Evolutionary conservation across 2,113 vertebrate species (phyloP).

Genomic region (Trogon melanurus): DNA sequence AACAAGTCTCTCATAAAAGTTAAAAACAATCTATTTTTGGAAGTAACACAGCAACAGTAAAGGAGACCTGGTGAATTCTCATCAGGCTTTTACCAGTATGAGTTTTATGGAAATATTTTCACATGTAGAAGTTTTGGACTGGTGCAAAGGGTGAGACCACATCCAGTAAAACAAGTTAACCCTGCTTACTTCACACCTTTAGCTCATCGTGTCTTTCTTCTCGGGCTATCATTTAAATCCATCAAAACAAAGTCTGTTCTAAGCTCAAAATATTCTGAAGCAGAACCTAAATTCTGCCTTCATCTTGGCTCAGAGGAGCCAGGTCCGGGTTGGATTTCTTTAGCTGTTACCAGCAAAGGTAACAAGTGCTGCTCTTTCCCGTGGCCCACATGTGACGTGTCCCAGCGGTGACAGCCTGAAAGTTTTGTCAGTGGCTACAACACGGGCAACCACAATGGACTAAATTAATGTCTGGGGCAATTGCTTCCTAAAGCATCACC

Average conservation of each 20-base stretch:
- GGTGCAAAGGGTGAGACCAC: not conserved
- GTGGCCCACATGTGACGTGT: accelerated
- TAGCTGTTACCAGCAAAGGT: not conserved
- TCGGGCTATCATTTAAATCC: not conserved
- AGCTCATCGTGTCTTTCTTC: not conserved
- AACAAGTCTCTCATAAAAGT: slow-evolving; percentile 16
- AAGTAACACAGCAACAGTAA: not conserved
- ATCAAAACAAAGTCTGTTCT: not conserved
- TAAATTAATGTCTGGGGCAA: not conserved
- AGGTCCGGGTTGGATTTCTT: not conserved
- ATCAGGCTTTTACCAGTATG: not conserved
- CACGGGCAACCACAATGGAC: not conserved
- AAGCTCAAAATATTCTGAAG: not conserved
- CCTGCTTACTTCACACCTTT: not conserved
- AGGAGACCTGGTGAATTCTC: slow-evolving; percentile 1
- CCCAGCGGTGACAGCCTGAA: not conserved
- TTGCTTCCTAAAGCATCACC: not conserved
- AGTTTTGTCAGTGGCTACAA: not conserved
- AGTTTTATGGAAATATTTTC: slow-evolving; percentile 11
- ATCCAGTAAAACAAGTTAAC: not conserved
- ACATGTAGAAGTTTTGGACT: not conserved
- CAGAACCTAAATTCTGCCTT: not conserved
- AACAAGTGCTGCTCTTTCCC: not conserved
- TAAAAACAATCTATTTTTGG: slow-evolving; percentile 57
- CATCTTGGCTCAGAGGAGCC: not conserved